A percentile compares a stretch with the other conserved stretches of the same genome.
Evolutionary conservation across 2,113 vertebrate genomes (phyloP).

Genomic region (Leucopsar rothschildi): DNA sequence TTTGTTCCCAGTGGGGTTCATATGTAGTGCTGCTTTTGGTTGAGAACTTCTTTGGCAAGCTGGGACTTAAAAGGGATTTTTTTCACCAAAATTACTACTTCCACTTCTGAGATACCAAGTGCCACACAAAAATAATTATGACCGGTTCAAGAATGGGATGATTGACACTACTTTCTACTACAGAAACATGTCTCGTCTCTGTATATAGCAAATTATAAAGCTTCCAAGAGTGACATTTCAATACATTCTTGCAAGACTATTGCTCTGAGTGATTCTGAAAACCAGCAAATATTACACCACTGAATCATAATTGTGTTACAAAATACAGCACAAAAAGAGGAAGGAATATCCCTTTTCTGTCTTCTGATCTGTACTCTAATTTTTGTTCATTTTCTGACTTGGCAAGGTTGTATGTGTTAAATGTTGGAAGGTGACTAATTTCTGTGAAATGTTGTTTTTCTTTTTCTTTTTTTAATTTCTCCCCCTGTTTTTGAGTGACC

Average conservation of each 20-base stretch:
- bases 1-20: background rate
- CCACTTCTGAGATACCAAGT: background rate
- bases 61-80: background rate
- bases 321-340: background rate
- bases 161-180: background rate
- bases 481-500: background rate
- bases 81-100: background rate
- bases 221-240: background rate
- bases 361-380: constrained; percentile 16
- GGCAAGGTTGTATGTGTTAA: background rate
- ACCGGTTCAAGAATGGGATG: background rate
- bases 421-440: background rate
- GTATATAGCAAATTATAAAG: background rate
- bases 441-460: background rate
- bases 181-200: background rate
- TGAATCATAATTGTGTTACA: background rate
- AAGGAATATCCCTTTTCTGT: background rate
- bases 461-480: background rate
- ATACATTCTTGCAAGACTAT: background rate
- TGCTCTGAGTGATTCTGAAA: background rate
- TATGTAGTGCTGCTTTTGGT: background rate
- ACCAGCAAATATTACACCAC: background rate
- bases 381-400: background rate
- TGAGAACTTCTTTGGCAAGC: background rate
- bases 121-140: background rate